phyloP scores from a whole-genome alignment of 2,888 invertebrate species.

The Pheosia gnoma region DNA sequence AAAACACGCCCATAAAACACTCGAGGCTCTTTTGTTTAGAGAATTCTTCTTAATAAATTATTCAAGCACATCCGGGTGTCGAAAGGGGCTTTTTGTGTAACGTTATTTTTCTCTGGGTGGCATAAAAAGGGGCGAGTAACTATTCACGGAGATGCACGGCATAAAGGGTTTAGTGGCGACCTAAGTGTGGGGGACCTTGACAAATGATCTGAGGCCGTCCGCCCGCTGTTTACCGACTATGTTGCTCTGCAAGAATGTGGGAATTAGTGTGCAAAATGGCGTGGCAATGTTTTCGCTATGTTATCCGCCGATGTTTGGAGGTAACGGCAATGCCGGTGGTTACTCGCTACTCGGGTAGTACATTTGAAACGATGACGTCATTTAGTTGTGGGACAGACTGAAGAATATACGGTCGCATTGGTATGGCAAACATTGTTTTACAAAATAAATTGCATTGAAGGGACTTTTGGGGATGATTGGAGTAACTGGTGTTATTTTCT shows the following conservation, averaged over 20 bases:
- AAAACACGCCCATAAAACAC: conserved; percentile 49
- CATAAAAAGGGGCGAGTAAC: conserved; percentile 50
- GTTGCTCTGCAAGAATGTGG: conserved; percentile 33
- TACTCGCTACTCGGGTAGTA: neutral
- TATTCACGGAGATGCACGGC: conserved; percentile 40
- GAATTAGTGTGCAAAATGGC: conserved; percentile 35
- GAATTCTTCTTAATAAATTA: conserved; percentile 65
- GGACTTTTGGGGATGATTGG: no score
- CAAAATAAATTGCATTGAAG: no score
- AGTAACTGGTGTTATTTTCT: no score
- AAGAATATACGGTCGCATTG: no score
- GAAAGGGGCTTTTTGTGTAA: conserved; percentile 58
- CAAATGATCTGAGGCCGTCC: conserved; percentile 38
- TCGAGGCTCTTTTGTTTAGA: conserved; percentile 49
- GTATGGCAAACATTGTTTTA: no score
- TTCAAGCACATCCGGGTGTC: conserved; percentile 60
- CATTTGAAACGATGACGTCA: neutral
- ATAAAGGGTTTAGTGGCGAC: conserved; percentile 54
- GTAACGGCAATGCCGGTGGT: neutral
- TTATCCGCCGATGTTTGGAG: conserved; percentile 3
- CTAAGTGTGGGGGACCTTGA: conserved; percentile 49
- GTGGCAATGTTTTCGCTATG: conserved; percentile 24
- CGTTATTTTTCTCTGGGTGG: conserved; percentile 55
- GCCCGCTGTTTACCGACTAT: conserved; percentile 27
- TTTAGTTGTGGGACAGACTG: neutral